A percentile compares a stretch with the other conserved stretches of the same genome.
Conservation (phyloP, 2,888 invertebrate genomes). For the Plebejus melissa region DNA sequence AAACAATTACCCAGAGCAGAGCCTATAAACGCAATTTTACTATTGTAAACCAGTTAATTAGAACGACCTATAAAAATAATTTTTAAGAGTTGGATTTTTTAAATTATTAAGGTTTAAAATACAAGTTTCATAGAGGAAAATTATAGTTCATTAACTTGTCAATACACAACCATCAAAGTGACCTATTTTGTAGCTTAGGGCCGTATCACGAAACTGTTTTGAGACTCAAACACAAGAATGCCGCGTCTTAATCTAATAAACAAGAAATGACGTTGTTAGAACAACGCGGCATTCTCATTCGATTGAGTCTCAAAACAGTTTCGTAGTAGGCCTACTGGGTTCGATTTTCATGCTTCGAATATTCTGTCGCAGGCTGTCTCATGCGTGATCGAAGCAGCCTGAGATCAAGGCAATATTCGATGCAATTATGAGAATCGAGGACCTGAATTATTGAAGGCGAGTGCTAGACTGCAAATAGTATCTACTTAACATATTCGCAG, state of each 20-base stretch:
- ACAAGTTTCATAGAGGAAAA: not conserved
- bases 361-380: too few relatives aligned
- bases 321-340: not conserved
- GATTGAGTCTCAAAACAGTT: too few relatives aligned
- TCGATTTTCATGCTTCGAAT: not conserved
- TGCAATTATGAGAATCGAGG: not conserved
- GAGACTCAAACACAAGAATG: too few relatives aligned
- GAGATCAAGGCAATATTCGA: too few relatives aligned
- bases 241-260: too few relatives aligned
- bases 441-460: not conserved
- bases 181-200: not conserved
- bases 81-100: not conserved
- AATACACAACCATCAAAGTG: not conserved
- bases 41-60: not conserved
- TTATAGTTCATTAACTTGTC: not conserved
- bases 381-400: too few relatives aligned
- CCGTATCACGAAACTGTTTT: too few relatives aligned
- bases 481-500: constrained; percentile 31
- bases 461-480: constrained; percentile 12
- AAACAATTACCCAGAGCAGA: not conserved
- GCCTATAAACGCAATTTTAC: not conserved
- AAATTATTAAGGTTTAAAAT: not conserved
- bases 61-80: not conserved
- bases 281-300: too few relatives aligned
- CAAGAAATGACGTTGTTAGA: too few relatives aligned